Conservation (phyloP, 2,113 vertebrate species). For the Salvator merianae region DNA sequence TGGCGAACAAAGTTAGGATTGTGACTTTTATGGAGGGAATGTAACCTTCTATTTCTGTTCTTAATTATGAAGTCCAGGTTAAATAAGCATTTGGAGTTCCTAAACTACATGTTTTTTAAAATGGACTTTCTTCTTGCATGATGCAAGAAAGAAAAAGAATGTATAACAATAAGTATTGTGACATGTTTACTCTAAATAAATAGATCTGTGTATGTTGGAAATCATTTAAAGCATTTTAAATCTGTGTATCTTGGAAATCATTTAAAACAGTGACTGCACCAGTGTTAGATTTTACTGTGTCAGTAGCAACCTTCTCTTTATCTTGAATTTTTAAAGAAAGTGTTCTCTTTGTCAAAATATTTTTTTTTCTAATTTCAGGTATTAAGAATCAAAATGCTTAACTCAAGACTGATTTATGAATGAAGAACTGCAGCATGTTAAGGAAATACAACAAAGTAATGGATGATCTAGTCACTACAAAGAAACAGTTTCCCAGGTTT, state of each 20-base stretch:
- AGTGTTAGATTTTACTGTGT: background rate
- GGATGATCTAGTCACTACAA: conserved; percentile 5
- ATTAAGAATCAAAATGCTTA: conserved; percentile 22
- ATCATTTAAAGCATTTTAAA: background rate
- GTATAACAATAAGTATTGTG: background rate
- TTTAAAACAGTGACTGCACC: background rate
- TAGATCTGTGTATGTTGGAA: background rate
- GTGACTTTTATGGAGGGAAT: no score
- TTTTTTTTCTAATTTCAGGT: conserved; percentile 60
- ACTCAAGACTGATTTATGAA: background rate
- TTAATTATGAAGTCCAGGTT: no score
- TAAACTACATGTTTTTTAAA: background rate
- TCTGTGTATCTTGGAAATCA: background rate
- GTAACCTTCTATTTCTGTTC: no score
- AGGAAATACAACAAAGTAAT: background rate
- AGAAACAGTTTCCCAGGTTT: background rate
- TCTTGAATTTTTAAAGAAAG: background rate
- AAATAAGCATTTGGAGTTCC: no score
- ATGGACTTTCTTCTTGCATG: background rate
- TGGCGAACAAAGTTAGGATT: no score
- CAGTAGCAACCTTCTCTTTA: background rate
- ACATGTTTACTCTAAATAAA: accelerated
- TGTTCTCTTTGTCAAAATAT: conserved; percentile 9
- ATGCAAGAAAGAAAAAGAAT: no score
- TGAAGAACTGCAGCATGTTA: background rate